Evolutionary conservation across 2,113 vertebrate species (phyloP).

Genomic region (Rafetus swinhoei): DNA sequence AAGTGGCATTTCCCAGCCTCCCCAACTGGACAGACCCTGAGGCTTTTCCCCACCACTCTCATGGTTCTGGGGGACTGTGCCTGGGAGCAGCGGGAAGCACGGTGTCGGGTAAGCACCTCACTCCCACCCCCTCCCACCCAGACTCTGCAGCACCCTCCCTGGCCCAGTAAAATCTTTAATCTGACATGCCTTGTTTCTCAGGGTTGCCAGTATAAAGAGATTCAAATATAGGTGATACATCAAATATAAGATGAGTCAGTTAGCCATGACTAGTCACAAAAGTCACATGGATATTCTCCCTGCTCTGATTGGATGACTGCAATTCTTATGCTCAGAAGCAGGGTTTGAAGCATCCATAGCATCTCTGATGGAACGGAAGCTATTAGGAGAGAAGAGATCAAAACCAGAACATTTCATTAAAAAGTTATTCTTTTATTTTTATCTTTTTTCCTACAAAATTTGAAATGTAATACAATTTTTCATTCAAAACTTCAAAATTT

Average conservation of each 20-base stretch:
- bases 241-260: neutral
- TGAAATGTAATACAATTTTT: neutral
- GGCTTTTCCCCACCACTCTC: no score
- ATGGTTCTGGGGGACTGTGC: no score
- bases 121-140: no score
- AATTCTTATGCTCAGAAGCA: neutral
- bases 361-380: neutral
- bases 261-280: neutral
- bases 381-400: neutral
- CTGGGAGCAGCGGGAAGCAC: no score
- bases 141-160: no score
- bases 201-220: no score
- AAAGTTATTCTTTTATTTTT: neutral
- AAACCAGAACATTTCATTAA: rapidly evolving
- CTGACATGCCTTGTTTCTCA: no score
- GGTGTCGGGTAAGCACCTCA: no score
- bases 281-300: rapidly evolving
- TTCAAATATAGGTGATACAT: neutral
- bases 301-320: neutral
- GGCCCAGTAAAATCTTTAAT: no score
- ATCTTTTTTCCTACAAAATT: neutral
- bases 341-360: neutral
- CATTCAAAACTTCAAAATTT: rapidly evolving
- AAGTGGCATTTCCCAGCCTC: no score
- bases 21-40: no score